phyloP scores from a whole-genome alignment of 2,797 vertebrate genomes.

The Sebastes kiyomatsui region DNA sequence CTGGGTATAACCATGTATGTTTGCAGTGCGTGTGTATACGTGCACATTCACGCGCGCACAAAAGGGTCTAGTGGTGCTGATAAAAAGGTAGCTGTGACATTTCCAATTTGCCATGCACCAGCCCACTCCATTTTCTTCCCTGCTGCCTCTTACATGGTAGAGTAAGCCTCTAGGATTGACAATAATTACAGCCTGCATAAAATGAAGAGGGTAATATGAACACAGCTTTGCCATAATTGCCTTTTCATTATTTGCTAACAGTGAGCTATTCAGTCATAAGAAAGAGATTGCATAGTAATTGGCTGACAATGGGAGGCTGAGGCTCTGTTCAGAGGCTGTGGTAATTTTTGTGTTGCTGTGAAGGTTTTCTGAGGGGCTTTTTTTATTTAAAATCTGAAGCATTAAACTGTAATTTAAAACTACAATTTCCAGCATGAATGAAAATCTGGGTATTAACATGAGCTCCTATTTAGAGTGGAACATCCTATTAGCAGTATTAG shows the following conservation, averaged over 20 bases:
- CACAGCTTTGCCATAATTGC: constrained; percentile 98
- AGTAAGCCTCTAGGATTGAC: constrained; percentile 98
- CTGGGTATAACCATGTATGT: constrained; percentile 50
- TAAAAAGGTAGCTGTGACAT: constrained; percentile 98
- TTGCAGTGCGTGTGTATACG: constrained; percentile 39
- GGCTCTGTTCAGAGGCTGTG: constrained; percentile 92
- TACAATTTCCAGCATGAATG: constrained; percentile 91
- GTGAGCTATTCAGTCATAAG: constrained; percentile 99
- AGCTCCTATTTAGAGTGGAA: constrained; percentile 90
- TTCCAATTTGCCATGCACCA: constrained; percentile 99
- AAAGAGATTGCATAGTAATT: constrained; percentile 99
- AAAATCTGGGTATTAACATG: constrained; percentile 89
- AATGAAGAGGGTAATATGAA: constrained; percentile 98
- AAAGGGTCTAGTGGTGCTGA: constrained; percentile 90
- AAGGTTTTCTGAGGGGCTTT: constrained; percentile 83
- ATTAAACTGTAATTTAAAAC: constrained; percentile 98
- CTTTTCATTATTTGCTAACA: constrained; percentile 99
- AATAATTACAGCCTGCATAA: constrained; percentile 98
- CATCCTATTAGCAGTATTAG: constrained; percentile 92
- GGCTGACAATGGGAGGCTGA: constrained; percentile 96
- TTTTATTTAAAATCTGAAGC: constrained; percentile 98
- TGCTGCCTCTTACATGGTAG: constrained; percentile 97
- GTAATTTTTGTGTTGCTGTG: constrained; percentile 91
- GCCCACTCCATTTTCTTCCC: constrained; percentile 97
- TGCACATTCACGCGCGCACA: constrained; percentile 62